Percentiles rank a stretch among this genome's conserved stretches.
phyloP scores from a whole-genome alignment of 2,797 vertebrate species.

The Sebastes vulpes region DNA sequence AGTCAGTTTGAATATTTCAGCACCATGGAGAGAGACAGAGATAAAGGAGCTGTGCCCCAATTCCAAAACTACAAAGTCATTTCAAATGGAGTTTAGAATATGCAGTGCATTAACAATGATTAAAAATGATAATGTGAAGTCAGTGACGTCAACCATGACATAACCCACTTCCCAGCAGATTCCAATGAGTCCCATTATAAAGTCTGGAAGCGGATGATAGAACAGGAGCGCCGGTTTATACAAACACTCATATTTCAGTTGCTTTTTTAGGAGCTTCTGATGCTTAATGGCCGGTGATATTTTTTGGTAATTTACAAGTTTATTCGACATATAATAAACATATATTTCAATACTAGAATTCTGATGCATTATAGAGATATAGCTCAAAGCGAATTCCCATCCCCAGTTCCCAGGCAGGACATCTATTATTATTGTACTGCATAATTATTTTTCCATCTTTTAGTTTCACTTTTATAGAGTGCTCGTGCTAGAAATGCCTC shows the following conservation, averaged over 20 bases:
- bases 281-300: background rate
- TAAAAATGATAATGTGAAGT: slow-evolving; percentile 3
- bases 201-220: background rate
- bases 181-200: background rate
- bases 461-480: no score
- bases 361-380: no score
- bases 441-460: no score
- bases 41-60: slow-evolving; percentile 43
- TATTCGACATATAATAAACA: background rate
- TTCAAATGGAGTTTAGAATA: slow-evolving; percentile 15
- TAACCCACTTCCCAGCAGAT: background rate
- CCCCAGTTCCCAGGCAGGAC: no score
- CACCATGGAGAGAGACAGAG: slow-evolving; percentile 16
- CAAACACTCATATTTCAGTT: background rate
- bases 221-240: fast-evolving
- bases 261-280: background rate
- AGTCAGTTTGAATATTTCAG: slow-evolving; percentile 59
- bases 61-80: slow-evolving; percentile 30
- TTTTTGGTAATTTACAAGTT: background rate
- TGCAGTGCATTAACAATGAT: background rate
- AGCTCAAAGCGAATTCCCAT: no score
- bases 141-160: slow-evolving; percentile 7
- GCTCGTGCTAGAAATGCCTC: no score
- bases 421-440: no score
- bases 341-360: no score